phyloP scores from a whole-genome alignment of 1,140 invertebrate genomes.

The Pseudomyrmex sp. region DNA sequence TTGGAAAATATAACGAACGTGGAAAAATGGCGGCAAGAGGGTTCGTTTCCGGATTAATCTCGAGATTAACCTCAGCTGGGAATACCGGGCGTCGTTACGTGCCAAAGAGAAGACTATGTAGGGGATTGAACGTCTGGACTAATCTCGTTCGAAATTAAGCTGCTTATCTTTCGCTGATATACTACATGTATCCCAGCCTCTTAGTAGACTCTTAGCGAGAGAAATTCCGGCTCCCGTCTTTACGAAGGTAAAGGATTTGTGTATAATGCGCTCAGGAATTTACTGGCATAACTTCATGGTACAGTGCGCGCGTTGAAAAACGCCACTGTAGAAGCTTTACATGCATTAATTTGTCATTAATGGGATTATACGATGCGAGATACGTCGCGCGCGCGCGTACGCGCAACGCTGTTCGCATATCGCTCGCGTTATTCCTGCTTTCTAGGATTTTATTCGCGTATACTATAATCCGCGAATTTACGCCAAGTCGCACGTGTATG shows the following conservation, averaged over 20 bases:
- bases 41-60: constrained; percentile 71
- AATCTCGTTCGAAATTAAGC: constrained; percentile 76
- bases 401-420: background rate
- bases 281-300: constrained; percentile 27
- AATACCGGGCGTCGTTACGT: constrained; percentile 65
- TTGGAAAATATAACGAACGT: constrained; percentile 52
- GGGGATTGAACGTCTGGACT: constrained; percentile 70
- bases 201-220: constrained; percentile 62
- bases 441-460: constrained; percentile 25
- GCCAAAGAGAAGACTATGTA: constrained; percentile 67
- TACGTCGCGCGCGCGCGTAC: background rate
- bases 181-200: constrained; percentile 62
- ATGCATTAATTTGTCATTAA: constrained; percentile 53
- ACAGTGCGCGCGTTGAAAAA: constrained; percentile 20
- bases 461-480: constrained; percentile 43
- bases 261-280: constrained; percentile 37
- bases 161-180: constrained; percentile 71
- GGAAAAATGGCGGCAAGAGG: constrained; percentile 57
- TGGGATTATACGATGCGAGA: constrained; percentile 24
- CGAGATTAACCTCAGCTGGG: constrained; percentile 67
- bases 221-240: constrained; percentile 45
- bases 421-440: background rate
- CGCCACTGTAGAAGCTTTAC: background rate
- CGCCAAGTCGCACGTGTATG: constrained; percentile 9
- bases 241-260: constrained; percentile 58